Evolutionary conservation across 2,888 invertebrate species (phyloP).

Genomic region (Mechanitis messenoides): DNA sequence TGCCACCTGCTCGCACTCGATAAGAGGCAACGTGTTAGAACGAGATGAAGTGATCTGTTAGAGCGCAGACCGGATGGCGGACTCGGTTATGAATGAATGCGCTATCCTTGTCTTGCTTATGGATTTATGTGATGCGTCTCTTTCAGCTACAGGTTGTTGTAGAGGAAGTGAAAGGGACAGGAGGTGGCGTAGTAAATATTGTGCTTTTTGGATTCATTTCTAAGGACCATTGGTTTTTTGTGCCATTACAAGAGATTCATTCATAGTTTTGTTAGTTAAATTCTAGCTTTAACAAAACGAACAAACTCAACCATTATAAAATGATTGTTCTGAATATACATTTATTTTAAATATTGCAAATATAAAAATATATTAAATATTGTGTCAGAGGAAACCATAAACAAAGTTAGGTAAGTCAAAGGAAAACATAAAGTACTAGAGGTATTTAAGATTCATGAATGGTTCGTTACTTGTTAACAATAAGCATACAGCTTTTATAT

Average conservation of each 20-base stretch:
- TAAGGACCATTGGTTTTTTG: conserved; percentile 62
- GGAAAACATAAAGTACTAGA: conserved; percentile 25
- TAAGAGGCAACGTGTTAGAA: conserved; percentile 65
- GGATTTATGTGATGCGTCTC: conserved; percentile 50
- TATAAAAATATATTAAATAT: too few species aligned
- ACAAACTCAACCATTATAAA: background rate
- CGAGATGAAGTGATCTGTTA: conserved; percentile 72
- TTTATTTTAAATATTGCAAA: too few species aligned
- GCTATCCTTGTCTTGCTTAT: conserved; percentile 55
- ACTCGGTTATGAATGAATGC: conserved; percentile 76
- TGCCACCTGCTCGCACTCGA: conserved; percentile 73
- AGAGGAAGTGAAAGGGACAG: conserved; percentile 76
- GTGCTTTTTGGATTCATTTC: conserved; percentile 64
- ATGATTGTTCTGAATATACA: too few species aligned
- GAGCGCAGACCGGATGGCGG: conserved; percentile 73
- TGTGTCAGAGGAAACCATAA: conserved; percentile 23
- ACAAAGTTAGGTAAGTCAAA: conserved; percentile 22
- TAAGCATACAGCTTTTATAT: background rate
- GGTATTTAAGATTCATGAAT: conserved; percentile 26
- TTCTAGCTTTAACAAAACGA: conserved; percentile 25
- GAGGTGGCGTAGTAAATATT: conserved; percentile 74
- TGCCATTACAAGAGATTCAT: conserved; percentile 61
- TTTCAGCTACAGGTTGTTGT: conserved; percentile 65
- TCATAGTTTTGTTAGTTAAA: conserved; percentile 47
- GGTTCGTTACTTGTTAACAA: conserved; percentile 6